Base-by-base conservation (phyloP, 1,140 invertebrate genomes). In the Cheumatopsyche charites region DNA sequence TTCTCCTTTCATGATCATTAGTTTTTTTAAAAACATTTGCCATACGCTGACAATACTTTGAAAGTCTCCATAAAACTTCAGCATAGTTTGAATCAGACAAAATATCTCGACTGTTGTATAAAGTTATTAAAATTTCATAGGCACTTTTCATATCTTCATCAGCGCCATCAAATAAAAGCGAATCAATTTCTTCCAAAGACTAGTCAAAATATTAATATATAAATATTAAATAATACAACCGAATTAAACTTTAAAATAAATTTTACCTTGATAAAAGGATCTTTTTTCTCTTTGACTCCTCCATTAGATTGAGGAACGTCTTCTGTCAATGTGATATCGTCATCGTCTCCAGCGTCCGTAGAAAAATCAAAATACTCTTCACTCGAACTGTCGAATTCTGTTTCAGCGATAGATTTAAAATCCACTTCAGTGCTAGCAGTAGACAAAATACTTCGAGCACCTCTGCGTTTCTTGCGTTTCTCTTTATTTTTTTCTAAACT, bases 41-140 rank as follows among this genome's bases (percentile, higher is more conserved):
- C 79, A 87, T 80, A 76, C 86, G 79, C 78, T 88, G 86, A 77
- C 87, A 88, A 21, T 87, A 86, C 81, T 89, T 91, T 26, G 89
- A 87, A 47, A 91, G 80, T 76, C 91, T 82, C 90, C 91, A 94
- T 45, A 89, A 80, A 75, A 90, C 81, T 72, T 89, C 86, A 75
- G 79, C 12, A 13, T 47, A 84, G 80, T 72, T 82, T 75, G 17
- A 81, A 80, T 69, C 70, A 85, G 74, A 26, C 12, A 70, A 29
- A 21, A 21, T 25, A 21, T 70, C 26, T 70, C 21, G 19, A 4
- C 15, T 41, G 12, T 70, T n/a, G 11, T 62, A 61, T 5, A 62
- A 13, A 3, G 63, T 43, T 12, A 62, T 43, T 9, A 70, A 43
- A 17, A 45, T 43, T 62, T 70, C 58, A 47, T 62, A 70, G 0